These are phyloP conservation scores for Lytechinus variegatus DNA, from an alignment of 35 echinoderm and acorn worm genomes.

Conservation along the genomic window DNA sequence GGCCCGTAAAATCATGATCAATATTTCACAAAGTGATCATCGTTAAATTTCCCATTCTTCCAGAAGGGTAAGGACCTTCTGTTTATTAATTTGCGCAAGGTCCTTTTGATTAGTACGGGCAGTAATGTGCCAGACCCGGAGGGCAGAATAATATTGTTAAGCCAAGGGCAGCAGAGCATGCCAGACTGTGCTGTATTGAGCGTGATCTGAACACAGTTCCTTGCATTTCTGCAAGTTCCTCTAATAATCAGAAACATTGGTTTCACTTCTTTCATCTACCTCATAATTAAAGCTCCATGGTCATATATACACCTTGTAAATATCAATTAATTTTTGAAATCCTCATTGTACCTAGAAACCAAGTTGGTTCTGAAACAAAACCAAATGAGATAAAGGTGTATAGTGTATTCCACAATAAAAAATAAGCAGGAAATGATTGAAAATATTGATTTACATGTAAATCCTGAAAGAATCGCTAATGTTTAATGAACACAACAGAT, in stretches of 20 bases:
- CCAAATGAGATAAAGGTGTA: neutral
- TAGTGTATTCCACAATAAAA: too few relatives aligned
- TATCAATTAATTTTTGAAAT: too few relatives aligned
- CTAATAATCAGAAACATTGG: neutral
- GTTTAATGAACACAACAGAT: too few relatives aligned
- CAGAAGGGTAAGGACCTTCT: conserved; percentile 7
- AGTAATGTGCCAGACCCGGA: neutral
- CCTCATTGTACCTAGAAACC: neutral
- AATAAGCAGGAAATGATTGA: too few relatives aligned
- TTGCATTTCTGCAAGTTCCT: neutral
- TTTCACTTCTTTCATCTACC: neutral
- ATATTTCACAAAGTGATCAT: conserved; percentile 40
- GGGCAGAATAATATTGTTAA: neutral
- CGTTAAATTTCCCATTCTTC: conserved; percentile 27
- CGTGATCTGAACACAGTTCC: conserved; percentile 1
- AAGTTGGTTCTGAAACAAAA: neutral
- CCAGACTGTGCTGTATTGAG: neutral
- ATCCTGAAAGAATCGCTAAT: too few relatives aligned
- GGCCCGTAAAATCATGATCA: conserved; percentile 35
- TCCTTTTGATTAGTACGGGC: conserved; percentile 27
- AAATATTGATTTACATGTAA: too few relatives aligned
- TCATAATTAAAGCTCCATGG: neutral
- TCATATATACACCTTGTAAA: too few relatives aligned
- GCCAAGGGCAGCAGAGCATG: conserved; percentile 35
- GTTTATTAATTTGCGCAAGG: conserved; percentile 19